A percentile compares a stretch with the other conserved stretches of the same genome.
Evolutionary conservation across 1,140 invertebrate species (phyloP).

Genomic region (Aporrectodea caliginosa): DNA sequence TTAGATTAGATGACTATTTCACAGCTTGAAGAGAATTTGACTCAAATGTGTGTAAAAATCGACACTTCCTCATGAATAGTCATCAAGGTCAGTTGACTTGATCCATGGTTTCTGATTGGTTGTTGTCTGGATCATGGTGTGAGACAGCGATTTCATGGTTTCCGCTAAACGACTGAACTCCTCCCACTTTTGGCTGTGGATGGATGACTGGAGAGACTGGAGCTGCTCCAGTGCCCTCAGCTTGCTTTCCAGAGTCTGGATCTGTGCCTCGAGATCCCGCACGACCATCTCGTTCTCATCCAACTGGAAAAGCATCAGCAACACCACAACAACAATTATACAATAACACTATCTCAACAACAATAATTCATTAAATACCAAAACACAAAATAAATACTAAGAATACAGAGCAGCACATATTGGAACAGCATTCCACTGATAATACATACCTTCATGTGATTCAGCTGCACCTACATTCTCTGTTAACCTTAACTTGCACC

Average conservation of each 20-base stretch:
- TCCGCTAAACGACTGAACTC: constrained; percentile 54
- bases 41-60: too few species aligned
- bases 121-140: constrained; percentile 40
- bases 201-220: constrained; percentile 40
- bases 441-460: too few species aligned
- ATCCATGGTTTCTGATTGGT: neutral
- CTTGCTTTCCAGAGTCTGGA: constrained; percentile 36
- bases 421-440: too few species aligned
- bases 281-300: constrained; percentile 41
- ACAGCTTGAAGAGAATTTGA: too few species aligned
- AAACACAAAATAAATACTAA: too few species aligned
- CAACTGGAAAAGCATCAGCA: constrained; percentile 35
- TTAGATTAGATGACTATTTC: too few species aligned
- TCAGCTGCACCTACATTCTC: too few species aligned
- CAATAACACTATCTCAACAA: neutral
- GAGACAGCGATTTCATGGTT: constrained; percentile 50
- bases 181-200: constrained; percentile 53
- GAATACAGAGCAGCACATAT: too few species aligned
- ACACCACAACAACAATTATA: neutral
- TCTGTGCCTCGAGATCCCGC: constrained; percentile 34
- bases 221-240: constrained; percentile 44
- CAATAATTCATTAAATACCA: neutral
- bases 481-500: too few species aligned
- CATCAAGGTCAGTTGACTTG: neutral
- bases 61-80: neutral